These are phyloP conservation scores for Corythornis cristatus DNA, from an alignment of 2,113 vertebrate genomes.

Conservation along the genomic window DNA sequence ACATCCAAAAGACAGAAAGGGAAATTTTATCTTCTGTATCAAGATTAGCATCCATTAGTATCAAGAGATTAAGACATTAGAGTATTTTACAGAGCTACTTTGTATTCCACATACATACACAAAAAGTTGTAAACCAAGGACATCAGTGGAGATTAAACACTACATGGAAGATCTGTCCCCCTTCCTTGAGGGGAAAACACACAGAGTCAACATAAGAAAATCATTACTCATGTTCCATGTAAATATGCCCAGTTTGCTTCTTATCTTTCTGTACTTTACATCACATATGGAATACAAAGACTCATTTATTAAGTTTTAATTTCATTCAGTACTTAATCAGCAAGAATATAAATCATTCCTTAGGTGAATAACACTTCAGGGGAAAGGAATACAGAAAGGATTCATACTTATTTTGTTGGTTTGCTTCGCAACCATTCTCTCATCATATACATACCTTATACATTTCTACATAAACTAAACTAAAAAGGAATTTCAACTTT, in stretches of 20 bases:
- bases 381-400: slow-evolving; percentile 13
- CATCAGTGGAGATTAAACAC: background rate
- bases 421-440: background rate
- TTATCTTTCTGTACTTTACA: background rate
- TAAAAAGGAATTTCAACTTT: no score
- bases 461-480: background rate
- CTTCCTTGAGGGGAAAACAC: background rate
- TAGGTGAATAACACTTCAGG: background rate
- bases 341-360: slow-evolving; percentile 20
- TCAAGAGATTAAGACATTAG: background rate
- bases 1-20: background rate
- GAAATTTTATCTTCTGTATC: background rate
- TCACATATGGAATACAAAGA: background rate
- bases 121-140: background rate
- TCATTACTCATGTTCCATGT: background rate
- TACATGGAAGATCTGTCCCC: fast-evolving
- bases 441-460: background rate
- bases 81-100: background rate
- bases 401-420: background rate
- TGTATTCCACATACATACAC: background rate
- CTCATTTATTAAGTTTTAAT: slow-evolving; percentile 18
- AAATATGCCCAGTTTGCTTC: background rate
- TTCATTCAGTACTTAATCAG: slow-evolving; percentile 46
- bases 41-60: background rate
- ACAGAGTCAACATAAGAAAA: fast-evolving